Evolutionary conservation across 1,140 invertebrate species (phyloP).

Genomic region (Philopotamus ludificatus): DNA sequence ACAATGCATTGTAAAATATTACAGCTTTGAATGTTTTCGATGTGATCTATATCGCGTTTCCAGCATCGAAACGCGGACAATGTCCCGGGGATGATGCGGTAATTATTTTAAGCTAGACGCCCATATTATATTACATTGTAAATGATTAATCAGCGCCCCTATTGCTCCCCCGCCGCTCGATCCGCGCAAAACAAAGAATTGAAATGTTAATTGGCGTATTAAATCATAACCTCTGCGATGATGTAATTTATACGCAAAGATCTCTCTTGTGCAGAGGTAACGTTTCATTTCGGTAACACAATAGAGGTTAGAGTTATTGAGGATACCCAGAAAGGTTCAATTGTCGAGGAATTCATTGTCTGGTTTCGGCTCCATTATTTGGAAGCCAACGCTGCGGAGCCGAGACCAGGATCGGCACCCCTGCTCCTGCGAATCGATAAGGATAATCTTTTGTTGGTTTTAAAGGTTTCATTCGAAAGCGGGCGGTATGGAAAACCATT

Average conservation of each 20-base stretch:
- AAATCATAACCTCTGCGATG: slow-evolving; percentile 9
- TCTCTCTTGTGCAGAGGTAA: slow-evolving; percentile 13
- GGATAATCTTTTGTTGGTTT: slow-evolving; percentile 34
- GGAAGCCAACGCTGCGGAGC: slow-evolving; percentile 6
- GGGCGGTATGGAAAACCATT: not conserved
- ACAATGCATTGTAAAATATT: slow-evolving; percentile 28
- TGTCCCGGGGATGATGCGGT: too few relatives aligned
- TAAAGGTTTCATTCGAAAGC: slow-evolving; percentile 30
- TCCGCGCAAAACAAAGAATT: slow-evolving; percentile 6
- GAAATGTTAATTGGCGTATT: slow-evolving; percentile 11
- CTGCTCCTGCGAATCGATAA: slow-evolving; percentile 21
- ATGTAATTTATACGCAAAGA: slow-evolving; percentile 5
- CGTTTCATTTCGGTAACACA: slow-evolving; percentile 30
- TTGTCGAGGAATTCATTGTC: slow-evolving; percentile 39
- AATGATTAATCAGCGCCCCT: not conserved
- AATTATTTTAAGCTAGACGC: too few relatives aligned
- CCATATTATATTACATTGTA: not conserved
- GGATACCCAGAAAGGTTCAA: slow-evolving; percentile 33
- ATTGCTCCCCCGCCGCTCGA: not conserved
- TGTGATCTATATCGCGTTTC: too few relatives aligned
- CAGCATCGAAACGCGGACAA: too few relatives aligned
- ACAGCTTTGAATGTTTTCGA: too few relatives aligned
- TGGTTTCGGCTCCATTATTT: slow-evolving; percentile 20
- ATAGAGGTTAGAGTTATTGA: slow-evolving; percentile 35
- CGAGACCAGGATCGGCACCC: not conserved